Base-by-base conservation (phyloP, 2,797 vertebrate species). In the Neopelma chrysocephalum region DNA sequence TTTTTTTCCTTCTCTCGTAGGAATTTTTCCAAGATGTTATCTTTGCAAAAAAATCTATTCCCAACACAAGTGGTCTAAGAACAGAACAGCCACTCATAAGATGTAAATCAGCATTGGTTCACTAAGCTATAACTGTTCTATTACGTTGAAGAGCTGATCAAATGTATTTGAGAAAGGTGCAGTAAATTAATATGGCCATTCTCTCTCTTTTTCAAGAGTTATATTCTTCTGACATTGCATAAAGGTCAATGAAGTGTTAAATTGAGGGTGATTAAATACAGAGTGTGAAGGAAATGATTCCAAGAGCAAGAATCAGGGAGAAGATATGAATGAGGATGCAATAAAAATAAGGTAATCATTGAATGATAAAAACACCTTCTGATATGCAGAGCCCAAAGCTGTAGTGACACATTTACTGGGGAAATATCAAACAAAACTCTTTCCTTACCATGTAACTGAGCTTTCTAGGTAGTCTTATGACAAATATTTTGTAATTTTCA, bases 231-330 rank as follows among this genome's bases (percentile, higher is more conserved):
- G 84, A 85, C 82, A 91, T 93, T 78, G 31, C 89, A 82, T 89
- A 91, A 96, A 87, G 81, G 79, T 87, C 82, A 94, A 86, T 94
- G 91, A 95, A 93, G 87, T 83, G 89, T 94, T 94, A 97, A 94
- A 94, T 81, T 95, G 91, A 87, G 53, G 34, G 38, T 93, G 57
- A 92, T 92, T 92, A 94, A 94, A 87, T 68, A 77, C 32, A 29
- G 40, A 54, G 48, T 36, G 70, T 84, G 82, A 87, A 91, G 75
- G 45, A 87, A 93, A 93, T 54, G 0, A 73, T 80, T 92, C 42
- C 25, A 47, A 78, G 42, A 91, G 60, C 45, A 89, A 83, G 82
- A 84, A 70, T 73, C 32, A 19, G 34, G 50, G 11, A 75, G 57
- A 91, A 56, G 57, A 64, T 69, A 60, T 31, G 48, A 88, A 92